Evolutionary conservation across 2,113 vertebrate species (phyloP).

Genomic region (Engystomops pustulosus): DNA sequence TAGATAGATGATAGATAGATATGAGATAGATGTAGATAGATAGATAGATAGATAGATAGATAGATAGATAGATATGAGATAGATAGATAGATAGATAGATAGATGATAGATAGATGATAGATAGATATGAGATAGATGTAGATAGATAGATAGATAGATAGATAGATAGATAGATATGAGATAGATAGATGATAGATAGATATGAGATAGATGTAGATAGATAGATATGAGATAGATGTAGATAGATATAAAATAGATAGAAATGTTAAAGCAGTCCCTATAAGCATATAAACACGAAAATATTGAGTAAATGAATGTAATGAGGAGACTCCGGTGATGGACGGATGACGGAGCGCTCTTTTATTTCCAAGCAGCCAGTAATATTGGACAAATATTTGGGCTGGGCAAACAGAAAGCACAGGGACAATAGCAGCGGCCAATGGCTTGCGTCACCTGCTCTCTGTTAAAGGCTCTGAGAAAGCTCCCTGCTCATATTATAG

Average conservation of each 20-base stretch:
- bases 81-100: constrained; percentile 1
- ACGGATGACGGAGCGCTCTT: constrained; percentile 2
- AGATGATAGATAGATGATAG: not conserved
- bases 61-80: not conserved
- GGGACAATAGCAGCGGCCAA: constrained; percentile 50
- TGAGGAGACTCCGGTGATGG: not conserved
- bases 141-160: not conserved
- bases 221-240: constrained; percentile 6
- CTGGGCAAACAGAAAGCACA: constrained; percentile 48
- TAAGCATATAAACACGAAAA: not conserved
- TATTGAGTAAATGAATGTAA: rapidly evolving
- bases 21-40: not conserved
- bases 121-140: no score
- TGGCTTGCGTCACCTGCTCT: constrained; percentile 27
- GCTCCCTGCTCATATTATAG: constrained; percentile 37
- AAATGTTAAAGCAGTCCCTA: no score
- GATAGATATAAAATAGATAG: not conserved
- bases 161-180: not conserved
- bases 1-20: no score
- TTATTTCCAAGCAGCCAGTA: constrained; percentile 49
- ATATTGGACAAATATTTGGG: constrained; percentile 60
- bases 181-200: not conserved
- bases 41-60: not conserved
- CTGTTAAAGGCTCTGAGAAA: constrained; percentile 44
- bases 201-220: not conserved